Evolutionary conservation across 2,797 vertebrate species (phyloP).

Genomic region (Scolopax bukidnonensis): DNA sequence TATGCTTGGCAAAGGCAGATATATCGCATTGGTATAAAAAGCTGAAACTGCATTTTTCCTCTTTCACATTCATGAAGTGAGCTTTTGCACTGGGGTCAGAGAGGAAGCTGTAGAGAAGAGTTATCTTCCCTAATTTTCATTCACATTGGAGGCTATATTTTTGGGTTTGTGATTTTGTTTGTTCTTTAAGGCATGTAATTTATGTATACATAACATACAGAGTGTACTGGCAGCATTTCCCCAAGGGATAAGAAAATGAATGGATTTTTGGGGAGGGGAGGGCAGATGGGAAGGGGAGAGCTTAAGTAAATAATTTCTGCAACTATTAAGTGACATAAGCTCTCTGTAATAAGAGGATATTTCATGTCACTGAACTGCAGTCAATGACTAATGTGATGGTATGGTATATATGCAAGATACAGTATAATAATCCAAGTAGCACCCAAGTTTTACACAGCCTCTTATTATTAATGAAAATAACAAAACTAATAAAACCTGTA

Average conservation of each 20-base stretch:
- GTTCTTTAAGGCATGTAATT: slow-evolving; percentile 44
- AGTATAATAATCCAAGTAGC: slow-evolving; percentile 23
- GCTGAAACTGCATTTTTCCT: slow-evolving; percentile 66
- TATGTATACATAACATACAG: not conserved
- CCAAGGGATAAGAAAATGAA: slow-evolving; percentile 31
- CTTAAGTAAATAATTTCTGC: slow-evolving; percentile 48
- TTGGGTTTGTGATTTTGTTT: slow-evolving; percentile 41
- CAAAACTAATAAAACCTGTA: slow-evolving; percentile 39
- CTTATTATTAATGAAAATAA: slow-evolving; percentile 61
- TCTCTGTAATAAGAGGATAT: slow-evolving; percentile 47
- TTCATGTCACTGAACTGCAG: slow-evolving; percentile 53
- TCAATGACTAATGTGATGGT: slow-evolving; percentile 32
- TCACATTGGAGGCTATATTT: slow-evolving; percentile 37
- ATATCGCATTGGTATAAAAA: slow-evolving; percentile 28
- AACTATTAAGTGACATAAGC: not conserved
- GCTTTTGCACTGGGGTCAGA: slow-evolving; percentile 27
- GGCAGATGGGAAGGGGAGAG: not conserved
- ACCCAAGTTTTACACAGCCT: slow-evolving; percentile 18
- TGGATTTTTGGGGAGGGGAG: not conserved
- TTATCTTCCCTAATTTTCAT: slow-evolving; percentile 63
- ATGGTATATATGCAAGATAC: not conserved
- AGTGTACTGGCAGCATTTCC: not conserved
- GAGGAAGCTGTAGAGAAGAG: slow-evolving; percentile 6
- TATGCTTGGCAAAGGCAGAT: slow-evolving; percentile 37
- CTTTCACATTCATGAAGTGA: not conserved